Evolutionary conservation across 2,113 vertebrate genomes (phyloP).

Genomic region (Peromyscus leucopus): DNA sequence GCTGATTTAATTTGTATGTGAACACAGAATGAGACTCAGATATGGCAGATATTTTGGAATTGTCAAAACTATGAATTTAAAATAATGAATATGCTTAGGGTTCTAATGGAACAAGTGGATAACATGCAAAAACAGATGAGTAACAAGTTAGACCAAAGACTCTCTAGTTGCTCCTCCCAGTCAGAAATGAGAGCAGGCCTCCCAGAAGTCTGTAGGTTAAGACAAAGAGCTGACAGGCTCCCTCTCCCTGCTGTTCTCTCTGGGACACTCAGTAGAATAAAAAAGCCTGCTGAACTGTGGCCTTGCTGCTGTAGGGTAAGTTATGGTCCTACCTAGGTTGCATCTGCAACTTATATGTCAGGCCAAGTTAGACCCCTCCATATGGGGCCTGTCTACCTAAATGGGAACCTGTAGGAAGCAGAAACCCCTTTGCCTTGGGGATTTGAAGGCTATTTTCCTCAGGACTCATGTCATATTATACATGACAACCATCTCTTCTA

Average conservation of each 20-base stretch:
- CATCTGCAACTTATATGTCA: neutral
- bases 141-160: neutral
- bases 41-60: neutral
- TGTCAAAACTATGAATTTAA: neutral
- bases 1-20: neutral
- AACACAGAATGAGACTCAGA: conserved; percentile 4
- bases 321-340: neutral
- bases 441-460: neutral
- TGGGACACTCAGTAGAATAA: neutral
- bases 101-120: neutral
- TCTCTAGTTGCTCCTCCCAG: neutral
- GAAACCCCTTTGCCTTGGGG: neutral
- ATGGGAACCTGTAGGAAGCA: neutral
- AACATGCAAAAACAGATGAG: neutral
- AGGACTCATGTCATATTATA: neutral
- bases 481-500: neutral
- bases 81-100: neutral
- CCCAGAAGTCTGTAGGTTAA: neutral
- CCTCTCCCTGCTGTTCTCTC: neutral
- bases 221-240: neutral
- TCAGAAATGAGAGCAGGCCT: neutral
- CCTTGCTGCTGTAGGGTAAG: neutral
- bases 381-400: neutral
- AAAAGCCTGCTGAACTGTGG: neutral
- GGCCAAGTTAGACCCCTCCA: neutral